Evolutionary conservation across 92 coral and sea anemone genomes (phyloP).

Genomic region (Isaurus tuberculatus): DNA sequence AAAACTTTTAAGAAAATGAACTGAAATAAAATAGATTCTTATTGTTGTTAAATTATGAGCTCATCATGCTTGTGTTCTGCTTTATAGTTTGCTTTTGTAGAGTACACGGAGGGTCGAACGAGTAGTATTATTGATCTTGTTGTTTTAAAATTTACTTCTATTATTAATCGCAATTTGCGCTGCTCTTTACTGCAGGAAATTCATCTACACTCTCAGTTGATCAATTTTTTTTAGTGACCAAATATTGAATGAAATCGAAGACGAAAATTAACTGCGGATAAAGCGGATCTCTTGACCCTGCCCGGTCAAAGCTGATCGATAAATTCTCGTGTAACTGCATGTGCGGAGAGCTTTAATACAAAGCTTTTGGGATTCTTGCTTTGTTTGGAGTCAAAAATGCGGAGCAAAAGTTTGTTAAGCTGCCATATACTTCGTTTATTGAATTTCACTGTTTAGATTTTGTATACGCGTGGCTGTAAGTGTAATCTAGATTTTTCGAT

Average conservation of each 20-base stretch:
- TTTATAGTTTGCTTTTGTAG: too few species aligned
- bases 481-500: not conserved
- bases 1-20: too few species aligned
- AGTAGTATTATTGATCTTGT: not conserved
- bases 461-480: not conserved
- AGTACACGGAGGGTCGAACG: not conserved
- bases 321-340: not conserved
- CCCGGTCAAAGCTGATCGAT: not conserved
- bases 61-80: too few species aligned
- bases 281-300: constrained; percentile 1
- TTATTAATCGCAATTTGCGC: not conserved
- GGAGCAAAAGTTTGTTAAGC: not conserved
- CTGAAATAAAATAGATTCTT: too few species aligned
- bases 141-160: not conserved
- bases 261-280: not conserved
- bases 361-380: not conserved
- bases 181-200: not conserved
- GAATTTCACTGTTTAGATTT: not conserved
- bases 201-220: not conserved
- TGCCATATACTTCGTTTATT: not conserved
- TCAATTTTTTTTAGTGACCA: not conserved
- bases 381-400: not conserved
- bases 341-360: not conserved
- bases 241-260: not conserved
- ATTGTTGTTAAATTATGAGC: too few species aligned